Percentiles rank a stretch among this genome's conserved stretches.
These are phyloP conservation scores for Tympanoctomys barrerae DNA, from an alignment of 2,797 vertebrate genomes.

Conservation along the genomic window DNA sequence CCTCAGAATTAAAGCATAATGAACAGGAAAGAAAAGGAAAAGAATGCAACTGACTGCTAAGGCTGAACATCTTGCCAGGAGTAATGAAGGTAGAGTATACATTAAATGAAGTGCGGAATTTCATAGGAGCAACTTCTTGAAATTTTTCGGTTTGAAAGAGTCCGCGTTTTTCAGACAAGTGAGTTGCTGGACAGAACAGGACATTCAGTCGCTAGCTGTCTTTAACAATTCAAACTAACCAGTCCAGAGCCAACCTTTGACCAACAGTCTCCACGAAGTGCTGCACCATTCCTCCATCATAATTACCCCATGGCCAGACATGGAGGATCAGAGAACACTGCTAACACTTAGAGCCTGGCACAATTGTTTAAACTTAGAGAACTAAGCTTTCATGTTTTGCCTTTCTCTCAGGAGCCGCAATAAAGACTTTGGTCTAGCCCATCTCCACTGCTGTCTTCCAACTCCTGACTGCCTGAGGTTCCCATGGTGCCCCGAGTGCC, in stretches of 20 bases:
- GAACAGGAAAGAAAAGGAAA: conserved; percentile 82
- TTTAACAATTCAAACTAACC: neutral
- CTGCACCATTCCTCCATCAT: neutral
- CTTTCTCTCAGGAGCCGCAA: too few relatives aligned
- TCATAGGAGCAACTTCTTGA: conserved; percentile 82
- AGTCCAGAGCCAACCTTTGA: too few relatives aligned
- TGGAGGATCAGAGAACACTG: neutral
- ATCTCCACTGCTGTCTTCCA: neutral
- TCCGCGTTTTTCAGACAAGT: neutral
- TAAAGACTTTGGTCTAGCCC: neutral
- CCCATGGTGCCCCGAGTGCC: neutral
- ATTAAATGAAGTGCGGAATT: conserved; percentile 89
- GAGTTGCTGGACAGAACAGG: neutral
- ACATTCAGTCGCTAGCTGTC: neutral
- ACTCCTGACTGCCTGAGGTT: neutral
- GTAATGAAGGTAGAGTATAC: conserved; percentile 86
- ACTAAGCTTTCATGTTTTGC: neutral
- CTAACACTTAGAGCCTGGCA: too few relatives aligned
- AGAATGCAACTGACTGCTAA: conserved; percentile 84
- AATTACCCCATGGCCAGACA: neutral
- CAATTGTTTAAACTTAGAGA: neutral
- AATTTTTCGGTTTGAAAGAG: neutral
- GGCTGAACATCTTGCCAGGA: conserved; percentile 86
- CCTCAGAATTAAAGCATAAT: conserved; percentile 87
- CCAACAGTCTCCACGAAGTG: neutral